Conservation (phyloP, 92 coral and sea anemone genomes). For the Virgularia gustaviana region DNA sequence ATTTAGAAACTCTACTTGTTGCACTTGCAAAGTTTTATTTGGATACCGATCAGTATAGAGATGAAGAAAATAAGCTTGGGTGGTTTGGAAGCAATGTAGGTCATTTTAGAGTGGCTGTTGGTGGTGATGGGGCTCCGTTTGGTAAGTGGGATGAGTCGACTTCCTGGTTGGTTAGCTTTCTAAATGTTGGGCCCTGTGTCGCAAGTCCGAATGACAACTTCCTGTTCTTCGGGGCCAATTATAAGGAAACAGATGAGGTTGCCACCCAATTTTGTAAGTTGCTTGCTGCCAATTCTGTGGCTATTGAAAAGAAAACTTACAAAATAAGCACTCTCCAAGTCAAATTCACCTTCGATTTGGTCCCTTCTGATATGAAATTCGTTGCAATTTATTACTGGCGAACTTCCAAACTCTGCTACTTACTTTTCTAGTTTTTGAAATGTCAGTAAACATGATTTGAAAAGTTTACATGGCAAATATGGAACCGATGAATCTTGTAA, state of each 20-base stretch:
- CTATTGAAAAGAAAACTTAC: not conserved
- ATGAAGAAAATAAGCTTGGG: too few relatives aligned
- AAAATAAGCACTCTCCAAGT: not conserved
- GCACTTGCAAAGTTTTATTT: too few relatives aligned
- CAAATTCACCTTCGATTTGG: not conserved
- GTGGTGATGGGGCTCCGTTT: constrained; percentile 18
- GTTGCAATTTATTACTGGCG: not conserved
- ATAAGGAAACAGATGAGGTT: constrained; percentile 8
- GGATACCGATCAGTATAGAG: too few relatives aligned
- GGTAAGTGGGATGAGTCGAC: constrained; percentile 12
- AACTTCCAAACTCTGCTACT: too few relatives aligned
- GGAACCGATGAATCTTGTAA: not conserved
- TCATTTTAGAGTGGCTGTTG: constrained; percentile 15
- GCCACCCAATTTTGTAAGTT: not conserved
- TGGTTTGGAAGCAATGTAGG: not conserved
- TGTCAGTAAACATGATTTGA: too few relatives aligned
- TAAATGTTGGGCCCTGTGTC: constrained; percentile 8
- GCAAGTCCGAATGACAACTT: too few relatives aligned
- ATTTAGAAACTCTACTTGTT: too few relatives aligned
- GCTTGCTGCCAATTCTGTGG: not conserved
- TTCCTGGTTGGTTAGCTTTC: constrained; percentile 10
- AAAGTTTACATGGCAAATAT: not conserved
- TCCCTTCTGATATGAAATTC: not conserved
- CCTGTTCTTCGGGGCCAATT: too few relatives aligned
- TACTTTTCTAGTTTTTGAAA: not conserved